Percentiles rank a stretch among this genome's conserved stretches.
Conservation (phyloP, 2,113 vertebrate genomes). For the Gobius niger region DNA sequence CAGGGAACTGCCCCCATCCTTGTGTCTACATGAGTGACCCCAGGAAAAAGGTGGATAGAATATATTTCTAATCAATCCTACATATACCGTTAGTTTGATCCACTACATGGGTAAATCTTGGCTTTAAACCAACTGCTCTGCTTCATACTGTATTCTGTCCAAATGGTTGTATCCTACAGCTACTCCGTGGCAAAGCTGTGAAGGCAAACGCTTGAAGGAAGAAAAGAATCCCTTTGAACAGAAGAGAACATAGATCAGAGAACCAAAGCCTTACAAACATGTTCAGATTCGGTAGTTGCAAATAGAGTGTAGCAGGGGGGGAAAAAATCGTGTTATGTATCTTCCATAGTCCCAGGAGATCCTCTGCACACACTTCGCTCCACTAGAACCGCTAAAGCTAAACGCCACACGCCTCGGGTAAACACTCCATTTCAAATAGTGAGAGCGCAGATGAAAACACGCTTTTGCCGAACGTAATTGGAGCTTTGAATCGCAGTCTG, state of each 20-base stretch:
- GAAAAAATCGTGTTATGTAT: constrained; percentile 19
- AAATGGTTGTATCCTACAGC: not conserved
- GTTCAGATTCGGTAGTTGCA: constrained; percentile 22
- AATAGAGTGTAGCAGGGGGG: not conserved
- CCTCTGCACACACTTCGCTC: not conserved
- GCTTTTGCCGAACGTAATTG: constrained; percentile 31
- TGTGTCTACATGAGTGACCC: no score
- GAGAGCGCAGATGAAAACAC: constrained; percentile 32
- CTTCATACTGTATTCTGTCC: not conserved
- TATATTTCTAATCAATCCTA: no score
- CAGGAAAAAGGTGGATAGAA: no score
- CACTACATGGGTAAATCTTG: no score
- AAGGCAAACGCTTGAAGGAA: not conserved
- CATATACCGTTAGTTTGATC: no score
- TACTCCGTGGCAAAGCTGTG: not conserved
- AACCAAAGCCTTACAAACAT: constrained; percentile 9
- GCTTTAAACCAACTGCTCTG: no score
- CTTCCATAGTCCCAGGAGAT: constrained; percentile 16
- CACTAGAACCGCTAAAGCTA: constrained; percentile 7
- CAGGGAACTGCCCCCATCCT: no score
- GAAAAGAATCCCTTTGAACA: not conserved
- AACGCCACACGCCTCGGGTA: not conserved
- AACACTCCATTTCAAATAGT: constrained; percentile 37
- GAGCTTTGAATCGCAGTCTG: constrained; percentile 21
- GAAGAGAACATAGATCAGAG: not conserved